phyloP scores from a whole-genome alignment of 2,888 invertebrate species.

The Drosophila mayaguana region DNA sequence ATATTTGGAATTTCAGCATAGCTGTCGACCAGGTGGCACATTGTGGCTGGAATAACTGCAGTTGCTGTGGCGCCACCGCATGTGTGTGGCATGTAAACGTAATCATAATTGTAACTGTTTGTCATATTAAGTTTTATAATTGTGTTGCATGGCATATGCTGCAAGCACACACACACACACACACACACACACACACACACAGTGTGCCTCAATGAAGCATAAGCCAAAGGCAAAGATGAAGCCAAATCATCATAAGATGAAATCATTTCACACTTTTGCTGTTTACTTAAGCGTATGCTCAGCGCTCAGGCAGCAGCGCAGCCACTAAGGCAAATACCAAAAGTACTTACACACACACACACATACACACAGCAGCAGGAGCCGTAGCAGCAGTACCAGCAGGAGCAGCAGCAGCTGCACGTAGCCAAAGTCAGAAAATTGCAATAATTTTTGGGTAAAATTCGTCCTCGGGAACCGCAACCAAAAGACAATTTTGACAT shows the following conservation, averaged over 20 bases:
- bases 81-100: conserved; percentile 49
- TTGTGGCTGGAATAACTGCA: conserved; percentile 7
- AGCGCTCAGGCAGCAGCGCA: conserved; percentile 34
- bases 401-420: conserved; percentile 38
- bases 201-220: conserved; percentile 55
- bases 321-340: conserved; percentile 63
- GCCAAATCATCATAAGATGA: conserved; percentile 74
- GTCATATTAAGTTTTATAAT: conserved; percentile 51
- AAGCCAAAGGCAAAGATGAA: conserved; percentile 33
- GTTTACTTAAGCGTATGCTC: conserved; percentile 75
- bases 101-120: conserved; percentile 55
- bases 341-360: conserved; percentile 28
- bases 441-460: conserved; percentile 70
- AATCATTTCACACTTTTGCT: conserved; percentile 76
- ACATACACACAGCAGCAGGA: not conserved
- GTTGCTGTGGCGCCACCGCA: conserved; percentile 32
- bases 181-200: not conserved
- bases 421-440: conserved; percentile 72
- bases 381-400: not conserved
- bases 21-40: not conserved
- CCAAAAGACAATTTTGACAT: conserved; percentile 73
- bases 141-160: conserved; percentile 15
- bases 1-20: not conserved
- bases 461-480: conserved; percentile 67
- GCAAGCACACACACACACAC: not conserved